Base-by-base conservation (phyloP, 1,140 invertebrate species). In the Diorhabda elongata region DNA sequence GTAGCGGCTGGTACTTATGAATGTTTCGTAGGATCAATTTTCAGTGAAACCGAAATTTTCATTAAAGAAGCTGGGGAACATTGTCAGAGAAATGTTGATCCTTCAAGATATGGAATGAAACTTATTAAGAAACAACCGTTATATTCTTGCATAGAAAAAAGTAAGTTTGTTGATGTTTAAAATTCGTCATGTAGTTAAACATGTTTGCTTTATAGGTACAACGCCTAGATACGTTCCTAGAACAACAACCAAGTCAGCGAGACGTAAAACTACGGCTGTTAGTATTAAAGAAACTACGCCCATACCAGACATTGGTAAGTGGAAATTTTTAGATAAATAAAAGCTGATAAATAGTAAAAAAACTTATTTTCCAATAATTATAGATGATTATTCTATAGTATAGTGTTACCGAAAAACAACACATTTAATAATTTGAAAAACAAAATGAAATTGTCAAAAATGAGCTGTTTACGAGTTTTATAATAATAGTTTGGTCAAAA, bases 1-100 rank as follows among this genome's bases (percentile, higher is more conserved):
- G 82, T 87, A 43, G 78, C 79, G 9, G 83, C 84, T n/a, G 82
- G 83, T 61, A 84, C 82, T 0, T 89, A 88, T 70, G 89, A 91
- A 79, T 91, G 90, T 77, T 91, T 91, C 72, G 89, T 90, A 3
- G 90, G 89, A 2, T 83, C 85, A 11, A 89, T 90, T n/a, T 80
- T 88, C 0, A 85, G 83, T 26, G 83, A 87, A 26, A 85, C 86
- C 52, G 87, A 90, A 75, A 81, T 85, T 66, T 76, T 76, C 67
- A 87, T 88, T 70, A 89, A 87, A 71, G 90, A 91, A 81, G 89
- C 89, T 56, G 89, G 90, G 0, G 86, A 88, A 73, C 88, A 89
- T 75, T 91, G 90, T 76, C 82, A 88, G 68, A 80, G 89, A 69
- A 83, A 86, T 71, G 85, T 89, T 9, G 84, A 90, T 81, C 88